These are phyloP conservation scores for Delphinapterus leucas DNA, from an alignment of 2,113 vertebrate genomes.

Conservation along the genomic window DNA sequence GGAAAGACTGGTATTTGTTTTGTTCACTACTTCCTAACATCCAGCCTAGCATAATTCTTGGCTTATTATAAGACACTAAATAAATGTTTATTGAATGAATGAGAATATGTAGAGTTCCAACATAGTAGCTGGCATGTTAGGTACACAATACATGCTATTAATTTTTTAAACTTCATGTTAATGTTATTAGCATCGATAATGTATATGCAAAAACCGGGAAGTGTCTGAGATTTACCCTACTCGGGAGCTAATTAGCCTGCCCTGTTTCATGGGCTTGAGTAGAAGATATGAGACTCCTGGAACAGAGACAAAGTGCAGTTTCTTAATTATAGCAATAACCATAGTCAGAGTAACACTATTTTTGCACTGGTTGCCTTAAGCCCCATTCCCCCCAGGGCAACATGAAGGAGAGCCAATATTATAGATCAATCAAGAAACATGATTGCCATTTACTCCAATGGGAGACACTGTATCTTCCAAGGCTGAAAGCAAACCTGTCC, in stretches of 20 bases:
- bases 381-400: not conserved
- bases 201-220: not conserved
- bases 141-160: not conserved
- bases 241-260: not conserved
- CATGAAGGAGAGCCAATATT: not conserved
- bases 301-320: not conserved
- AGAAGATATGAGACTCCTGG: not conserved
- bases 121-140: not conserved
- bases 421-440: not conserved
- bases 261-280: not conserved
- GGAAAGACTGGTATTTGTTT: not conserved
- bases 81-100: not conserved
- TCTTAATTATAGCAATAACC: not conserved
- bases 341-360: not conserved
- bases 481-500: not conserved
- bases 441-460: not conserved
- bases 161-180: not conserved
- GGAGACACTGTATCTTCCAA: not conserved
- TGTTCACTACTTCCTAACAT: not conserved
- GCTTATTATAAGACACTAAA: not conserved
- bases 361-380: not conserved
- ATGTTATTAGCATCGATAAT: not conserved
- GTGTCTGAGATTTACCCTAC: not conserved
- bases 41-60: not conserved
- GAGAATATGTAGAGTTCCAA: not conserved